These are phyloP conservation scores for Aldrovandia affinis DNA, from an alignment of 2,797 vertebrate species.

Conservation along the genomic window DNA sequence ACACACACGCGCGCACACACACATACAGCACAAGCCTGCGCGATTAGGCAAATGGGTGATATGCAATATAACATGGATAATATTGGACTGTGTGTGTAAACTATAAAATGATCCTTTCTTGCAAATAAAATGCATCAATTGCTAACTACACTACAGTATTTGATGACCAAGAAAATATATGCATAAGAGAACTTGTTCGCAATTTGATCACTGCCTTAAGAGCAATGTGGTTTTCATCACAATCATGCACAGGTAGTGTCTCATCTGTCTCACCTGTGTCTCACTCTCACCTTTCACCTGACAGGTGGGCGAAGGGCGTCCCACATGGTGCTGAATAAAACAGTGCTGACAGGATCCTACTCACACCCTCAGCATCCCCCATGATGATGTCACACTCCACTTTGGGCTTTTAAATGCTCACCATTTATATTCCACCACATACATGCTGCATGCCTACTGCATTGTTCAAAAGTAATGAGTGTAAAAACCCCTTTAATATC, in stretches of 20 bases:
- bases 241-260: no score
- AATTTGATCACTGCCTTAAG: no score
- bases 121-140: not conserved
- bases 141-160: not conserved
- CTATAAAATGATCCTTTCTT: not conserved
- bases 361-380: no score
- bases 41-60: not conserved
- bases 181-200: no score
- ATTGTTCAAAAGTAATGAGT: not conserved
- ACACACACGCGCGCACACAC: not conserved
- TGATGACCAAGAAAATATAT: not conserved
- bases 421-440: not conserved
- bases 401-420: not conserved
- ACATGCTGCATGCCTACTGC: not conserved
- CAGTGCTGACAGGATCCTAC: no score
- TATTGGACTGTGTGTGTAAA: not conserved
- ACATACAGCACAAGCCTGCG: not conserved
- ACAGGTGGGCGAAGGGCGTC: no score
- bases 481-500: no score
- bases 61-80: not conserved
- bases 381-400: no score
- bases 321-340: no score
- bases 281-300: no score
- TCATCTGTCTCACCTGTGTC: no score
- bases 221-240: no score